Evolutionary conservation across 1,140 invertebrate species (phyloP).

Genomic region (Rhyacophila brunnea): DNA sequence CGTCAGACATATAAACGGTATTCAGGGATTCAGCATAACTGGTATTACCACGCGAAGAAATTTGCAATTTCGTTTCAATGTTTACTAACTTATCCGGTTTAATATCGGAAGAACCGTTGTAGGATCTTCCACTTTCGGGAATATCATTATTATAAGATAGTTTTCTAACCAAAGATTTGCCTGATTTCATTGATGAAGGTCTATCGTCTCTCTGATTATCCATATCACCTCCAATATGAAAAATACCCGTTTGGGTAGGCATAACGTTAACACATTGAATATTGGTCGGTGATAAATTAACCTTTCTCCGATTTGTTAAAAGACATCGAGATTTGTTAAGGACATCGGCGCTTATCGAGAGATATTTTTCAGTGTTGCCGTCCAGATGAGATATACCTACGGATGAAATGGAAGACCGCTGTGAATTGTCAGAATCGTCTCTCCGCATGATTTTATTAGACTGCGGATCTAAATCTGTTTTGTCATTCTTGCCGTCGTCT

Average conservation of each 20-base stretch:
- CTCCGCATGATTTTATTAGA: background rate
- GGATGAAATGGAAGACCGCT: conserved; percentile 1
- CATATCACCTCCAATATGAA: background rate
- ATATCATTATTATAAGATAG: background rate
- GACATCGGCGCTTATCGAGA: conserved; percentile 23
- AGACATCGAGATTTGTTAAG: conserved; percentile 21
- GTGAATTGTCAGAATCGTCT: background rate
- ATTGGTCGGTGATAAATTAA: conserved; percentile 23
- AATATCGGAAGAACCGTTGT: background rate
- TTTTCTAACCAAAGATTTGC: background rate
- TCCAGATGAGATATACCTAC: conserved; percentile 3
- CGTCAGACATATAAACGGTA: conserved; percentile 1
- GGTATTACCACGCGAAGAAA: background rate
- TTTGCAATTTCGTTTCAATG: too few relatives aligned
- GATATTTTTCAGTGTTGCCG: conserved; percentile 30
- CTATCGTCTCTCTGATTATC: background rate
- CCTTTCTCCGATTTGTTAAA: conserved; percentile 19
- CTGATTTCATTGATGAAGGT: background rate
- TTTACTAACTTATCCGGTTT: too few relatives aligned
- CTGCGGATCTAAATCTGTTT: background rate
- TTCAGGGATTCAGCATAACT: background rate
- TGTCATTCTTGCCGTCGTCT: background rate
- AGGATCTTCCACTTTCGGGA: background rate
- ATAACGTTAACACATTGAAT: conserved; percentile 26
- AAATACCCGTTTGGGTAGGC: conserved; percentile 1